A percentile compares a stretch with the other conserved stretches of the same genome.
phyloP scores from a whole-genome alignment of 2,113 vertebrate species.

The Paralichthys olivaceus region DNA sequence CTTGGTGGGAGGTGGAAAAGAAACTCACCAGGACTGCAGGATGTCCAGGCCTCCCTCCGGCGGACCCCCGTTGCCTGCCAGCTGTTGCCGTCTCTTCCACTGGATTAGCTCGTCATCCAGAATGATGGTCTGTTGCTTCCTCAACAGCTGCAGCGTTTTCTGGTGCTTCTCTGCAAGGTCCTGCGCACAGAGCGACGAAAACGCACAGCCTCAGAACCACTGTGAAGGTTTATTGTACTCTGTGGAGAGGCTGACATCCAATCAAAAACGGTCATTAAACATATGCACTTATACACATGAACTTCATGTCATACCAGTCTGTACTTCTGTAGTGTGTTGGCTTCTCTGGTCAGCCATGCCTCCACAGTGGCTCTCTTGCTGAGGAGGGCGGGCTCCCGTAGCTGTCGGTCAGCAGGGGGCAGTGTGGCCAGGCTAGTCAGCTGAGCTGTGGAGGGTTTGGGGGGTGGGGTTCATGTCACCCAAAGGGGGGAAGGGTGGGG shows the following conservation, averaged over 20 bases:
- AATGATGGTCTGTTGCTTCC: conserved; percentile 96
- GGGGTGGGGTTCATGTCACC: conserved; percentile 4
- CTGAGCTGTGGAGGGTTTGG: conserved; percentile 84
- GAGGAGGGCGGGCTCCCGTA: conserved; percentile 84
- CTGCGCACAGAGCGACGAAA: conserved; percentile 66
- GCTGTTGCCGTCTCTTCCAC: conserved; percentile 97
- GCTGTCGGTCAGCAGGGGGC: conserved; percentile 93
- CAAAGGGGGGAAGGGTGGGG: neutral
- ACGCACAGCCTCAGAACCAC: neutral
- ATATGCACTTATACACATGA: neutral
- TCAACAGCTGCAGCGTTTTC: conserved; percentile 94
- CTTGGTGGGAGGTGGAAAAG: conserved; percentile 41
- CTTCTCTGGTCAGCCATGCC: conserved; percentile 88
- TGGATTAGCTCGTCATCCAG: conserved; percentile 97
- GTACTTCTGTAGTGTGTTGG: conserved; percentile 96
- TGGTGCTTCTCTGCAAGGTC: conserved; percentile 96
- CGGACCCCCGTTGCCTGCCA: conserved; percentile 94
- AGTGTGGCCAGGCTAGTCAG: conserved; percentile 90
- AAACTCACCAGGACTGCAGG: conserved; percentile 90
- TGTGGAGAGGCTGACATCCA: neutral
- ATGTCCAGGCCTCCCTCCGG: conserved; percentile 94
- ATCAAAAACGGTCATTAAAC: neutral
- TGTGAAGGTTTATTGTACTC: neutral
- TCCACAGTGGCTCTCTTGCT: conserved; percentile 87
- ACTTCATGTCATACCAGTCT: conserved; percentile 84